These are phyloP conservation scores for Stichopus chloronotus DNA, from an alignment of 35 echinoderm and acorn worm genomes.

Conservation along the genomic window DNA sequence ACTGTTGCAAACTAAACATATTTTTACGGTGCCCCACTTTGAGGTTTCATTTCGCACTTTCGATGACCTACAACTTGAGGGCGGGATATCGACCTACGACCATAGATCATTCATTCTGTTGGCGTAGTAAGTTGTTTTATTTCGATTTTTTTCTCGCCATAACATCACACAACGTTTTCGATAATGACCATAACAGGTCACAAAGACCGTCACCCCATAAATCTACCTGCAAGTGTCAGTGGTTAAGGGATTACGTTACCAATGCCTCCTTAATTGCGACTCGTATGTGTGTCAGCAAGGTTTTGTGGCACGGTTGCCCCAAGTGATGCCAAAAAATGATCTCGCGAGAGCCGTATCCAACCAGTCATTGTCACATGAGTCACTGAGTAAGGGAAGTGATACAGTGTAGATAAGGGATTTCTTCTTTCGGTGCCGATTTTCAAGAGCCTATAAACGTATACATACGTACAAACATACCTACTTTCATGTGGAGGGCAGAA, in stretches of 20 bases:
- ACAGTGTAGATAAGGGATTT: too few relatives aligned
- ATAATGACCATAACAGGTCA: not conserved
- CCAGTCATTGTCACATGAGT: too few relatives aligned
- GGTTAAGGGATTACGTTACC: not conserved
- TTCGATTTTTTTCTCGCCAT: not conserved
- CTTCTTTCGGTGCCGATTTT: too few relatives aligned
- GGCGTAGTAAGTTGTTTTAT: not conserved
- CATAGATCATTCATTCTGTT: not conserved
- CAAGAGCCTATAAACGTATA: too few relatives aligned
- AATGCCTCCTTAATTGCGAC: not conserved
- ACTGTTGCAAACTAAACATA: not conserved
- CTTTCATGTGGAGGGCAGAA: too few relatives aligned
- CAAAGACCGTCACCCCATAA: not conserved
- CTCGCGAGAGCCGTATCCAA: too few relatives aligned
- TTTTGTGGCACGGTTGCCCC: too few relatives aligned
- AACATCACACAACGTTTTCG: not conserved
- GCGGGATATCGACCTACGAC: not conserved
- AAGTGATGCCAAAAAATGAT: too few relatives aligned
- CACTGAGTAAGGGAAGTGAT: too few relatives aligned
- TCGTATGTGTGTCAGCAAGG: not conserved
- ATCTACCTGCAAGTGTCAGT: not conserved
- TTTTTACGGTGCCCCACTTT: not conserved
- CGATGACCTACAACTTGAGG: not conserved
- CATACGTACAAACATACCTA: too few relatives aligned
- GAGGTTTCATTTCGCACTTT: not conserved